Conservation (phyloP, 92 coral and sea anemone species). For the Chrysogorgia sp. region DNA sequence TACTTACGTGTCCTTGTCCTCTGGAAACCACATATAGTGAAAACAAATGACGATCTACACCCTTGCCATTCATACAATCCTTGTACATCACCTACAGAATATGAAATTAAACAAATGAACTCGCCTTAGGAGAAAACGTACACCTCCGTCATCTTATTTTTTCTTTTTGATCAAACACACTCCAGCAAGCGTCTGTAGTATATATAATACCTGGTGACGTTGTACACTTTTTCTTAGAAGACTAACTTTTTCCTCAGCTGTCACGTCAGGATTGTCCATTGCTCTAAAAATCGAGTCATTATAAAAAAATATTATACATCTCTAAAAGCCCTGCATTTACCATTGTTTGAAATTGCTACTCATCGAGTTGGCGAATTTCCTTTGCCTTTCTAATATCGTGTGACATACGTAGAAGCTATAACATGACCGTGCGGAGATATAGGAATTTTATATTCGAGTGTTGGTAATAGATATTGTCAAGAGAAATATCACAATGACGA, state of each 20-base stretch:
- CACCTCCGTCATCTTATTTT: too few relatives aligned
- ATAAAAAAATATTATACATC: too few relatives aligned
- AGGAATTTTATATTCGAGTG: background rate
- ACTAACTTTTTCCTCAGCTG: slow-evolving; percentile 62
- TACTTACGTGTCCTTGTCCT: slow-evolving; percentile 95
- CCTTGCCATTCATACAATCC: slow-evolving; percentile 98
- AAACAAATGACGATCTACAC: slow-evolving; percentile 93
- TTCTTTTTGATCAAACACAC: background rate
- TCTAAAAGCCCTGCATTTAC: too few relatives aligned
- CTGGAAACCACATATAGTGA: slow-evolving; percentile 87
- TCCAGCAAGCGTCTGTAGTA: too few relatives aligned
- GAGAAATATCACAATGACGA: too few relatives aligned
- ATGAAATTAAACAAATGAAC: background rate
- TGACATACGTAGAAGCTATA: too few relatives aligned
- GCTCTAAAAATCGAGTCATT: slow-evolving; percentile 25
- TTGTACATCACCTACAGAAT: slow-evolving; percentile 65
- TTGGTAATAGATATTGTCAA: too few relatives aligned
- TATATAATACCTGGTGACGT: slow-evolving; percentile 58
- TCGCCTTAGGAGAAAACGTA: background rate
- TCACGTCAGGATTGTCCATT: slow-evolving; percentile 21
- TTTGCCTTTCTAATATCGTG: too few relatives aligned
- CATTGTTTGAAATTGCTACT: too few relatives aligned
- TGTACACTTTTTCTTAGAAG: slow-evolving; percentile 68
- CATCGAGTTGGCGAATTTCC: too few relatives aligned
- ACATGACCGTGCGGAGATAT: background rate